Evolutionary conservation across 2,797 vertebrate species (phyloP).

Genomic region (Typhlichthys eigenmanni): DNA sequence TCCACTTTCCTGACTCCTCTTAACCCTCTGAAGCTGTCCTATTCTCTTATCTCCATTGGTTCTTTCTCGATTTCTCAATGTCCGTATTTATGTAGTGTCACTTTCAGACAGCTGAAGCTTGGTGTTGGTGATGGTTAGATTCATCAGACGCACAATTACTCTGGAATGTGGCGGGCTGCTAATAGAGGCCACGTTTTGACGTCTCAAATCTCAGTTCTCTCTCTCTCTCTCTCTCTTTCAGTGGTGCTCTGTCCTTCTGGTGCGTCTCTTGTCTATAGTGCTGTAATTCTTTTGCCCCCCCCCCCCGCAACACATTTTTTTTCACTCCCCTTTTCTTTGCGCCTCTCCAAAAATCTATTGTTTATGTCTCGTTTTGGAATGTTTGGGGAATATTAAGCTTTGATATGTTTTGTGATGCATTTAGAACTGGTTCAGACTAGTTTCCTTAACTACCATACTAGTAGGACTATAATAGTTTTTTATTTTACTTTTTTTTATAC

Average conservation of each 20-base stretch:
- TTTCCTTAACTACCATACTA: too few species aligned
- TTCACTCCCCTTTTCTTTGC: neutral
- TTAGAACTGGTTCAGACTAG: too few species aligned
- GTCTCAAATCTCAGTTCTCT: slow-evolving; percentile 66
- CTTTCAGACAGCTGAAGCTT: slow-evolving; percentile 79
- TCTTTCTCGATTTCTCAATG: slow-evolving; percentile 30
- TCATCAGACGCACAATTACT: slow-evolving; percentile 86
- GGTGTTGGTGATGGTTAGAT: slow-evolving; percentile 80
- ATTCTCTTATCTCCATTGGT: neutral
- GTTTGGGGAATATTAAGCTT: too few species aligned
- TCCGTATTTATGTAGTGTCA: slow-evolving; percentile 75
- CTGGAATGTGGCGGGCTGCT: slow-evolving; percentile 75
- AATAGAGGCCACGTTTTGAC: slow-evolving; percentile 75
- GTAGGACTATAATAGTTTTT: too few species aligned
- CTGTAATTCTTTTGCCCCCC: neutral
- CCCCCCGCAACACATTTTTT: neutral
- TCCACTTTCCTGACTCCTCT: slow-evolving; percentile 11
- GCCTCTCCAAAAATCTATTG: neutral
- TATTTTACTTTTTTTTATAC: too few species aligned
- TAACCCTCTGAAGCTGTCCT: neutral
- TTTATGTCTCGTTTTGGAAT: too few species aligned
- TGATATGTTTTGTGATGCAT: too few species aligned
- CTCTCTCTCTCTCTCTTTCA: slow-evolving; percentile 19
- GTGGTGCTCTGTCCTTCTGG: slow-evolving; percentile 25
- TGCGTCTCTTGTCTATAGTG: too few species aligned